Evolutionary conservation across 1,140 invertebrate genomes (phyloP).

Genomic region (Colletes latitarsis): DNA sequence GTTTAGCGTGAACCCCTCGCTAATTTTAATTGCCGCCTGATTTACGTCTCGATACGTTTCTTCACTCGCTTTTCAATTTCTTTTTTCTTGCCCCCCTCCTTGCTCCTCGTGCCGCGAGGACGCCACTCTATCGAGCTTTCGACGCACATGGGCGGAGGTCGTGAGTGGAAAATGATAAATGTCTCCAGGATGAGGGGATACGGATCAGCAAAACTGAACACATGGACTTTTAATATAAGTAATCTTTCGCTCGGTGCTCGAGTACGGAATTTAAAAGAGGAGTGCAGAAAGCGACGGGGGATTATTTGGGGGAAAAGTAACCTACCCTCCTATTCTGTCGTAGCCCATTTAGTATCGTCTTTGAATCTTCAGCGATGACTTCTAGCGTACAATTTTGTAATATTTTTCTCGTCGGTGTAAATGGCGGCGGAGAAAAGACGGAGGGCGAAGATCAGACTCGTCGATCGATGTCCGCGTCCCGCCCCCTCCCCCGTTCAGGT

Average conservation of each 20-base stretch:
- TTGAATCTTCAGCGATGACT: no score
- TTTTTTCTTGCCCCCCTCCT: neutral
- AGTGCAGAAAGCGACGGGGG: no score
- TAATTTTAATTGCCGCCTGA: slow-evolving; percentile 80
- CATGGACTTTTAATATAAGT: no score
- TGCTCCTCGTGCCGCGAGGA: neutral
- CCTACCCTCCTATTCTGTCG: no score
- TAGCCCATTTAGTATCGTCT: no score
- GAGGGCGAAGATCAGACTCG: no score
- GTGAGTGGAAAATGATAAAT: slow-evolving; percentile 41
- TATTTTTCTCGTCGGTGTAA: no score
- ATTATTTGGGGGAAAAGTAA: no score
- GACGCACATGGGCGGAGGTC: slow-evolving; percentile 20
- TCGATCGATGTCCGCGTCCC: neutral
- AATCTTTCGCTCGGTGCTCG: no score
- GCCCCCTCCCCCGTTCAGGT: neutral
- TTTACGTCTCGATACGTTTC: slow-evolving; percentile 71
- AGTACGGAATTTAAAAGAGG: no score
- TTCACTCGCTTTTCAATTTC: neutral
- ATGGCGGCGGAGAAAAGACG: no score
- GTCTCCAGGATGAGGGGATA: slow-evolving; percentile 37
- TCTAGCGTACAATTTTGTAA: no score
- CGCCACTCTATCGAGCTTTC: neutral
- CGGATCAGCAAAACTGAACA: slow-evolving; percentile 22
- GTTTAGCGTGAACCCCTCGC: slow-evolving; percentile 78